Evolutionary conservation across 2,113 vertebrate species (phyloP), one percentile per base, ranked within the genome.

Genomic region (Dromas ardeola): DNA sequence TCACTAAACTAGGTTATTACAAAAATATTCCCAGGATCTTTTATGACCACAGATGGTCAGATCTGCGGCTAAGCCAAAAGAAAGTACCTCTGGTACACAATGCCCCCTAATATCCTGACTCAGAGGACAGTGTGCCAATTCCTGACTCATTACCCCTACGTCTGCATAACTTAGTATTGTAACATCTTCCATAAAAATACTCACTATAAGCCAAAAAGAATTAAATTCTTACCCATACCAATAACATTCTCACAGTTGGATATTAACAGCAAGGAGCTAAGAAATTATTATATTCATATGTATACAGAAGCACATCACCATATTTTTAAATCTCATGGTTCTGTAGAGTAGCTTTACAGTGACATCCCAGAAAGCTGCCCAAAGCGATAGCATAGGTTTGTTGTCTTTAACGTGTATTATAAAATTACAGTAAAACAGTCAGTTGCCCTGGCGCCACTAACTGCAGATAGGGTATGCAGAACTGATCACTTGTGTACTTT

Each of bases 11-110:
- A 85, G 94, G 89, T 93, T 93, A 85, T 91, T 94, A 43, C 49
- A 95, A 92, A 93, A 96, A 97, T 94, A 96, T 93, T 96, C 94
- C 93, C 94, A 95, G 86, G 93, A 94, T 91, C 58, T 95, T 95
- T 96, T 91, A 94, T 95, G 86, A 94, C 94, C 86, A 95, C 94
- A 96, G 94, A 94, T 95, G 95, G 96, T 93, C 94, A 97, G 55
- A 71, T 86, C 89, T 61, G 71, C 5, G 2, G 63, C 52, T 90
- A 95, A 85, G 89, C 94, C 96, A 96, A 77, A 91, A 85, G 78
- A 83, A 94, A 95, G 87, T 88, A 97, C 89, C 86, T 85, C 88
- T 96, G 83, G 86, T 93, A 93, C 94, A 91, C 42, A 91, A 90
- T 94, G 78, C 58, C 93, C 87, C n/a, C 89, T 94, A 81, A 91